Conservation (phyloP, 23 tunicate species). For the Ciona savignyi region DNA sequence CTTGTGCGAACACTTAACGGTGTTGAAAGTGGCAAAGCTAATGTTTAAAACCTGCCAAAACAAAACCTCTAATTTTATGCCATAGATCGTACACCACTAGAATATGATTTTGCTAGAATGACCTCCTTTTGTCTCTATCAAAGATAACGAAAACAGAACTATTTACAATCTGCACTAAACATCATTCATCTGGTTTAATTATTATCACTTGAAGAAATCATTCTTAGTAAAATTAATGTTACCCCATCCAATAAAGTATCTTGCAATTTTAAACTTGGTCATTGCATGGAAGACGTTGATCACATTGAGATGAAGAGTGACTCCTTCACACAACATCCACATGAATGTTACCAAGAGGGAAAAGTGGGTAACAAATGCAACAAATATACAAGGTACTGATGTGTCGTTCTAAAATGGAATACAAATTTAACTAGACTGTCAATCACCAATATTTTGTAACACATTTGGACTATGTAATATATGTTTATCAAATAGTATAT, state of each 20-base stretch:
- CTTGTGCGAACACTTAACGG: too few species aligned
- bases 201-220: too few species aligned
- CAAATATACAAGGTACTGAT: conserved; percentile 61
- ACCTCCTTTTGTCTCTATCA: too few species aligned
- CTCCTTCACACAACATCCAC: conserved; percentile 91
- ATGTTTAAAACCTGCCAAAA: too few species aligned
- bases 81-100: too few species aligned
- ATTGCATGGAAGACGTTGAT: conserved; percentile 43
- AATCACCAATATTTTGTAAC: neutral
- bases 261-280: conserved; percentile 25
- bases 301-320: conserved; percentile 55
- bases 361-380: conserved; percentile 66
- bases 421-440: neutral
- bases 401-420: conserved; percentile 21
- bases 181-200: too few species aligned
- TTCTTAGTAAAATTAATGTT: too few species aligned
- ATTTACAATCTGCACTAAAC: too few species aligned
- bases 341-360: conserved; percentile 52
- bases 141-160: too few species aligned
- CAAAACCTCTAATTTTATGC: too few species aligned
- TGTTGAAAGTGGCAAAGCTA: too few species aligned
- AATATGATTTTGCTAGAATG: too few species aligned
- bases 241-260: conserved; percentile 86
- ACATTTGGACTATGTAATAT: neutral
- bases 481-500: neutral